Conservation (phyloP, 1,140 invertebrate genomes). For the Aphidius ervi region DNA sequence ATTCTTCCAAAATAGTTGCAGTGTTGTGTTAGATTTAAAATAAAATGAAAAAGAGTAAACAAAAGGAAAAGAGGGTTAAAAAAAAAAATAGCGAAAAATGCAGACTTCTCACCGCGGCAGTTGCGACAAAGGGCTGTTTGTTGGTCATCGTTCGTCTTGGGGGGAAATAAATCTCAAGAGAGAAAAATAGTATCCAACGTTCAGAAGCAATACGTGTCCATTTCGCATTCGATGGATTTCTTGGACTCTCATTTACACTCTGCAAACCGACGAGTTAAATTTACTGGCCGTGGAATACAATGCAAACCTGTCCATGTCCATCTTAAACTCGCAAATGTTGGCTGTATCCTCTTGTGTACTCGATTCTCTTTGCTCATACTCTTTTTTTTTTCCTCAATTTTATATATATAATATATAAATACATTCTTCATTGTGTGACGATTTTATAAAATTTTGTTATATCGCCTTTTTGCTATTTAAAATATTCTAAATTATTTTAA, state of each 20-base stretch:
- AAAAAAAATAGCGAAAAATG: constrained; percentile 52
- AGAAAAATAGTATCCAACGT: constrained; percentile 12
- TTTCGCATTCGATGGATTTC: background rate
- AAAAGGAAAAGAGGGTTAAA: constrained; percentile 21
- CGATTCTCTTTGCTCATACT: background rate
- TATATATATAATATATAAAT: too few species aligned
- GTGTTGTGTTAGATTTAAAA: too few species aligned
- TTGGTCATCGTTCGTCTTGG: constrained; percentile 25
- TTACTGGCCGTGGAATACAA: constrained; percentile 53
- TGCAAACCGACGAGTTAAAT: constrained; percentile 35
- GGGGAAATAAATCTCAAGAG: constrained; percentile 44
- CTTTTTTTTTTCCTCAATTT: too few species aligned
- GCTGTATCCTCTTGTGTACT: background rate
- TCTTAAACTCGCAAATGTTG: constrained; percentile 25
- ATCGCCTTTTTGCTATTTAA: too few species aligned
- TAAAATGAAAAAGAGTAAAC: constrained; percentile 13
- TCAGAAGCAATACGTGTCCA: constrained; percentile 6
- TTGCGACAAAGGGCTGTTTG: constrained; percentile 46
- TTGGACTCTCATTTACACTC: constrained; percentile 51
- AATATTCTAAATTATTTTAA: too few species aligned
- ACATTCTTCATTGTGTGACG: too few species aligned
- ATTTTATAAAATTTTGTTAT: too few species aligned
- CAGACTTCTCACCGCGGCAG: constrained; percentile 49
- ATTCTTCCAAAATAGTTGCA: too few species aligned
- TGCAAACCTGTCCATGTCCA: constrained; percentile 52